Base-by-base conservation (phyloP, 2,888 invertebrate species). In the Platerodrilus igneus region DNA sequence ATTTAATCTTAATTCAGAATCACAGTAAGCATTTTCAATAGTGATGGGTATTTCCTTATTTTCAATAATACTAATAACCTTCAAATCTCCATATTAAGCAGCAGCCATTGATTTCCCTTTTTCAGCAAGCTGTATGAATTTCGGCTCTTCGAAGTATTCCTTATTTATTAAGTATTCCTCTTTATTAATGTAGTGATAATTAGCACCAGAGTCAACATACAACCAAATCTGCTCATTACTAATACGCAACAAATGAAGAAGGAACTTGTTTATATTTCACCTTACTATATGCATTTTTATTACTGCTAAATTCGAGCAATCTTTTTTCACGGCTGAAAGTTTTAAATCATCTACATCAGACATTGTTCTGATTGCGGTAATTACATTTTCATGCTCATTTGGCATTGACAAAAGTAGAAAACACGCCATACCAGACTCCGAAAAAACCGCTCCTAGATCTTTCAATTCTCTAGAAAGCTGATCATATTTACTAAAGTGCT, bases 381-480 rank as follows among this genome's bases (percentile, higher is more conserved):
- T 47, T 13, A 55, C 37, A 20, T 25, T 35, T 29, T 55, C 49
- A 29, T 41, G 55, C 9, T 28, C 21, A 11, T 28, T 32, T 5
- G 53, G 51, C 31, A 56, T 30, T 16, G 50, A 54, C 19, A 54
- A 23, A 14, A 55, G 33, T 13, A 55, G 37, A 26, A 53, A 49
- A 29, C 51, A 52, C n/a, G 53, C 41, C 43, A 61, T 63, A 31
- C 62, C 61, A 1, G 53, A 58, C 48, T 66, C 62, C 10, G 61
- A 57, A 4, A 64, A 31, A 30, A 56, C 57, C 2, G 58, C 62
- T 16, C 66, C 63, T 9, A 63, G 56, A 1, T 57, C 53, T 5
- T 47, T 15, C 27, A 66, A 46, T 34, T 65, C 62, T 4, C 50
- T 45, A 1, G 64, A 51, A 3, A 63, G 31, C 11, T 61, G 55